These are phyloP conservation scores for Proisotoma minuta DNA, from an alignment of 2,888 invertebrate species.

Conservation along the genomic window DNA sequence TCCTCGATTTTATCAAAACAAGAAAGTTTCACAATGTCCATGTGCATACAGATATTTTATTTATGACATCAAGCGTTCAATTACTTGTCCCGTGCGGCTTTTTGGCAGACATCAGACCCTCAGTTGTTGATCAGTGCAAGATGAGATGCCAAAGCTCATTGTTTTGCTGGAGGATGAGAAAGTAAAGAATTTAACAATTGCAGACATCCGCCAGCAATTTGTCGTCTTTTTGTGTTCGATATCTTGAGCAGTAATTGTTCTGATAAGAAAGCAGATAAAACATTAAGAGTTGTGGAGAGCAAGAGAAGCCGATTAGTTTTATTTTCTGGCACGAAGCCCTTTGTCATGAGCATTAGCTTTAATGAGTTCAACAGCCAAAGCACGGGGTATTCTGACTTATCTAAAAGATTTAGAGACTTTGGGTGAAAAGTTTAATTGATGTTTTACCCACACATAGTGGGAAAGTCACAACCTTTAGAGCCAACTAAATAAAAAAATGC, in stretches of 20 bases:
- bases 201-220: no score
- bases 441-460: conserved; percentile 32
- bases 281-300: background rate
- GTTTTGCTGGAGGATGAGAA: no score
- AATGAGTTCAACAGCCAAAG: conserved; percentile 13
- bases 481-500: conserved; percentile 9
- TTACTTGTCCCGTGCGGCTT: no score
- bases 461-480: conserved; percentile 25
- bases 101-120: no score
- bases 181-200: no score
- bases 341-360: conserved; percentile 14
- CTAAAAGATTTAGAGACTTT: conserved; percentile 26
- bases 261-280: no score
- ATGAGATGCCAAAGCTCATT: no score
- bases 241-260: background rate
- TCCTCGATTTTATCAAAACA: background rate
- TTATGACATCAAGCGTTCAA: no score
- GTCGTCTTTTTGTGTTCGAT: background rate
- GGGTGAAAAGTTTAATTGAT: conserved; percentile 37
- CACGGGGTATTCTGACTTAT: conserved; percentile 5
- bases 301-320: conserved; percentile 9
- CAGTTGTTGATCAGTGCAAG: no score
- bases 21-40: no score
- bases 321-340: conserved; percentile 15
- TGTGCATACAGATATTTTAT: no score